Evolutionary conservation across 2,797 vertebrate genomes (phyloP).

Genomic region (Pyrocephalus nanus): DNA sequence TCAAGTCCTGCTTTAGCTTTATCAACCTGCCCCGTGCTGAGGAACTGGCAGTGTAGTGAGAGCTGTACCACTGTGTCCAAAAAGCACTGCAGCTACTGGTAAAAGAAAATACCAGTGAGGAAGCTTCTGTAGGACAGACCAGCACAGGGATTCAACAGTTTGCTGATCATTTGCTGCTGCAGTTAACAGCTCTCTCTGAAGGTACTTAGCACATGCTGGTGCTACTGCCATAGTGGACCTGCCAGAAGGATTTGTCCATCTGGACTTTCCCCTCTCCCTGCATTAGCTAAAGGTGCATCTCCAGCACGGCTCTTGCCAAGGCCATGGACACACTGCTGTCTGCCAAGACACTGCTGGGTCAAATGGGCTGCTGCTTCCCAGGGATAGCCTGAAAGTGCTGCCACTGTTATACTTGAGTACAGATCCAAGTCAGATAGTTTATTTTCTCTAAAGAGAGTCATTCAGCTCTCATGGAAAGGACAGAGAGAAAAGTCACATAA

Average conservation of each 20-base stretch:
- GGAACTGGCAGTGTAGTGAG: neutral
- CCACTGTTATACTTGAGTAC: neutral
- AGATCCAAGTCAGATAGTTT: neutral
- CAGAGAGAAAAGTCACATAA: neutral
- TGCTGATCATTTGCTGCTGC: neutral
- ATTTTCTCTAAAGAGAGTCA: neutral
- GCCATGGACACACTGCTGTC: neutral
- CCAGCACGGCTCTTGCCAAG: fast-evolving
- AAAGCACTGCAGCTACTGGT: neutral
- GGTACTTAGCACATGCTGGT: neutral
- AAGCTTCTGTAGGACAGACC: neutral
- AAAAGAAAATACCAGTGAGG: neutral
- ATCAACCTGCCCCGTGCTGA: neutral
- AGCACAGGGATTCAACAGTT: neutral
- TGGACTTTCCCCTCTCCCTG: neutral
- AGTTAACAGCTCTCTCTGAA: neutral
- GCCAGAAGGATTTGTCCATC: neutral
- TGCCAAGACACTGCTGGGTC: neutral
- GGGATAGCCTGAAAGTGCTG: neutral
- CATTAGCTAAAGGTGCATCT: neutral
- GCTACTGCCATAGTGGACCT: neutral
- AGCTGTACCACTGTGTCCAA: neutral
- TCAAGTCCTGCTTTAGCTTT: neutral
- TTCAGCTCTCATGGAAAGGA: neutral
- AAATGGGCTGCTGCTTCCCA: neutral